A percentile compares a stretch with the other conserved stretches of the same genome.
Conservation (phyloP, 2,113 vertebrate genomes). For the Tinamus guttatus region DNA sequence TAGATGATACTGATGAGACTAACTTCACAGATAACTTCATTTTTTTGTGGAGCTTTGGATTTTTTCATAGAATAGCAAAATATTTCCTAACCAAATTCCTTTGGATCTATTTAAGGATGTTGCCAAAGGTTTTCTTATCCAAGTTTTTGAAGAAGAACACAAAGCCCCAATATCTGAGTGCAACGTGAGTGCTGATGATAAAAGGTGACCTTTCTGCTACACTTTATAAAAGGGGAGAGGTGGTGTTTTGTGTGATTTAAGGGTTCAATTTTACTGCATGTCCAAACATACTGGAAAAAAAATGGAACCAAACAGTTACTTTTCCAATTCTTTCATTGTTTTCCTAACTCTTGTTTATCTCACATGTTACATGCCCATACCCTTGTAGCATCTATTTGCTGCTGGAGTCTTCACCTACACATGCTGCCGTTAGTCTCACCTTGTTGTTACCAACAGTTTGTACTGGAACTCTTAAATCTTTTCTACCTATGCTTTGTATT, state of each 20-base stretch:
- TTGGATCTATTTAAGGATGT: slow-evolving; percentile 65
- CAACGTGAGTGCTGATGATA: slow-evolving; percentile 73
- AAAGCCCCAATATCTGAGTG: slow-evolving; percentile 76
- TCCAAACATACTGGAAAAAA: neutral
- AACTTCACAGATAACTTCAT: neutral
- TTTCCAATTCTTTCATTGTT: neutral
- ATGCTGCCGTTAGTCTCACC: neutral
- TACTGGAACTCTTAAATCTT: neutral
- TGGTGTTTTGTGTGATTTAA: neutral
- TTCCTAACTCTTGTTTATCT: neutral
- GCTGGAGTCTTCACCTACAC: neutral
- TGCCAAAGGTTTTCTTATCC: slow-evolving; percentile 42
- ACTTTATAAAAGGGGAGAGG: neutral
- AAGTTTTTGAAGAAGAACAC: slow-evolving; percentile 69
- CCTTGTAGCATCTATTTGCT: neutral
- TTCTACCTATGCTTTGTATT: neutral
- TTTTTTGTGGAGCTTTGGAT: neutral
- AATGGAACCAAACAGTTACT: neutral
- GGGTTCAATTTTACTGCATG: neutral
- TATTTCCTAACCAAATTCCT: slow-evolving; percentile 6
- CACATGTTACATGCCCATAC: neutral
- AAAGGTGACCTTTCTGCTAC: slow-evolving; percentile 71
- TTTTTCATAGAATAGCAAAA: neutral
- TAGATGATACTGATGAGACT: neutral
- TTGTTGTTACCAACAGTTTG: neutral